A percentile compares a stretch with the other conserved stretches of the same genome.
phyloP scores from a whole-genome alignment of 2,797 vertebrate species.

The Darevskia mixta region DNA sequence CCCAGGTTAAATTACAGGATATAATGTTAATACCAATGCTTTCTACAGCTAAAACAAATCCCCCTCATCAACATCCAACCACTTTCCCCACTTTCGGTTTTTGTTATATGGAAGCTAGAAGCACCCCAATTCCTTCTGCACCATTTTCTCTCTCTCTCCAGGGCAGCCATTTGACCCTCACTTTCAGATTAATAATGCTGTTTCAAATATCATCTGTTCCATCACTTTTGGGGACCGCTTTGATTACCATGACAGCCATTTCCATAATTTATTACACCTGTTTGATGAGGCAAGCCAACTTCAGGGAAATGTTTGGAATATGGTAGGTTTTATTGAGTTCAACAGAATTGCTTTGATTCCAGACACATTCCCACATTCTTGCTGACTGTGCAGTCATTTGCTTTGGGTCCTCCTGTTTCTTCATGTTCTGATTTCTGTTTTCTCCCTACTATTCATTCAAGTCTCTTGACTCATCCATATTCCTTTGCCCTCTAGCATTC shows the following conservation, averaged over 20 bases:
- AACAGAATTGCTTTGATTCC: background rate
- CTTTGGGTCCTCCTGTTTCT: background rate
- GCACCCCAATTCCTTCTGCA: background rate
- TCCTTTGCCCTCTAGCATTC: too few relatives aligned
- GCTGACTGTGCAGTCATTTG: too few relatives aligned
- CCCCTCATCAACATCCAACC: too few relatives aligned
- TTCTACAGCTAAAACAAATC: background rate
- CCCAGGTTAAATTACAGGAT: background rate
- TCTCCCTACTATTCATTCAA: background rate
- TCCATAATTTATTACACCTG: background rate
- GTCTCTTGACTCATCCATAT: background rate
- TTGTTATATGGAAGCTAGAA: background rate
- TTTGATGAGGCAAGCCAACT: background rate
- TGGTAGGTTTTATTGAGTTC: background rate
- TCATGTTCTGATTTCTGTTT: background rate
- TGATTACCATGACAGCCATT: slow-evolving; percentile 72
- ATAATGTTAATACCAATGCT: too few relatives aligned
- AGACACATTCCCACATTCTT: too few relatives aligned
- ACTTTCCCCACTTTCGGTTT: background rate
- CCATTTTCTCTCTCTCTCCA: slow-evolving; percentile 43
- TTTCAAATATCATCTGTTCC: slow-evolving; percentile 81
- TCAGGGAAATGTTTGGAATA: background rate
- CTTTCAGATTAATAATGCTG: slow-evolving; percentile 76
- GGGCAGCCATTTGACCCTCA: slow-evolving; percentile 79
- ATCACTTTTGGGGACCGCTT: slow-evolving; percentile 80